A percentile compares a stretch with the other conserved stretches of the same genome.
These are phyloP conservation scores for Chrysomela aeneicollis DNA, from an alignment of 2,888 invertebrate species.

Conservation along the genomic window DNA sequence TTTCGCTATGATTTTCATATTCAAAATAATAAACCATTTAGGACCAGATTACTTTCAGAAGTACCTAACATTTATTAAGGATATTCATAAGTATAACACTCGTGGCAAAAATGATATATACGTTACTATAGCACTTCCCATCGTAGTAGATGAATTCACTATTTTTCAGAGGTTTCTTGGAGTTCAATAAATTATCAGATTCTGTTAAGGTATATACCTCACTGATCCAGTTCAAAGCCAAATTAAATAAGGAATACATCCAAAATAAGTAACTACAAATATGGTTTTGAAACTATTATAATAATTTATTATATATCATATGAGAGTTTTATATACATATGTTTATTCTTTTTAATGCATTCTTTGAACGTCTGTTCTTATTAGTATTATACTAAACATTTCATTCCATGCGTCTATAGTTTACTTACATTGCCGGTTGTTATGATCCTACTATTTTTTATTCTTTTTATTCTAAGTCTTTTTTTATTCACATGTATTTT, in stretches of 20 bases:
- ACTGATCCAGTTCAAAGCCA: conserved; percentile 9
- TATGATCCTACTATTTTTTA: no score
- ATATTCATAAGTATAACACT: background rate
- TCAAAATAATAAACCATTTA: background rate
- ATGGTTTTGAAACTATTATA: background rate
- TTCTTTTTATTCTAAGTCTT: no score
- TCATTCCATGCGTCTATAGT: no score
- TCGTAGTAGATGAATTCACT: background rate
- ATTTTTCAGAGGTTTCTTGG: background rate
- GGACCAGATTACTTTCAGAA: conserved; percentile 8
- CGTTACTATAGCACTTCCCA: conserved; percentile 4
- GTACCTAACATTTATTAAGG: background rate
- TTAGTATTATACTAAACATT: no score
- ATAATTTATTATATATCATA: background rate
- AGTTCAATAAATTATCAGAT: conserved; percentile 4
- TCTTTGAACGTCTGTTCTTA: no score
- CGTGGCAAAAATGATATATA: conserved; percentile 11
- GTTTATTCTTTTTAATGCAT: no score
- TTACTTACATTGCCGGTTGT: no score
- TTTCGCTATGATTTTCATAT: background rate
- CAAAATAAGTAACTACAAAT: conserved; percentile 5
- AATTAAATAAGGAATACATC: conserved; percentile 1
- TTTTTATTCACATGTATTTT: no score
- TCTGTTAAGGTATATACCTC: background rate
- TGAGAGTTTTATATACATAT: no score